phyloP scores from a whole-genome alignment of 2,113 vertebrate genomes.

The Centropristis striata region DNA sequence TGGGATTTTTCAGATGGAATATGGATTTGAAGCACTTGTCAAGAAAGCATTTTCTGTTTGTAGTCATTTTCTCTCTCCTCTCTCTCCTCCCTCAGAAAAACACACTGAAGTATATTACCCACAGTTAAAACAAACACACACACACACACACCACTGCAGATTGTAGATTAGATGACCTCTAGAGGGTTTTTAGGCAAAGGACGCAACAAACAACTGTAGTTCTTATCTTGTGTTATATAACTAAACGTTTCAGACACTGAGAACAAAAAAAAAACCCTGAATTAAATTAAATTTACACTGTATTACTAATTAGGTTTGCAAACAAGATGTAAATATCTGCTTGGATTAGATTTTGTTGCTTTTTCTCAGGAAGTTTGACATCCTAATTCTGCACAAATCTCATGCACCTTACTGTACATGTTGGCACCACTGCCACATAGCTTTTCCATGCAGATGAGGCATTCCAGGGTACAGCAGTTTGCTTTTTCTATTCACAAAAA shows the following conservation, averaged over 20 bases:
- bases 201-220: neutral
- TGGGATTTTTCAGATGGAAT: constrained; percentile 7
- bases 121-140: neutral
- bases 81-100: neutral
- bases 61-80: neutral
- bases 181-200: neutral
- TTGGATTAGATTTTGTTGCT: neutral
- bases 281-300: neutral
- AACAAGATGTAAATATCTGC: neutral
- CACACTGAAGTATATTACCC: neutral
- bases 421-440: too few relatives aligned
- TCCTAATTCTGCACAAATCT: neutral
- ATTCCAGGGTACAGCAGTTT: too few relatives aligned
- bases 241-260: neutral
- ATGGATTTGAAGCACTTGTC: neutral
- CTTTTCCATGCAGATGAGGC: too few relatives aligned
- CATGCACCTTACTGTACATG: neutral
- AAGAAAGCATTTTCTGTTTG: constrained; percentile 10
- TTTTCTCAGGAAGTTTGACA: neutral
- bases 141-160: neutral
- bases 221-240: constrained; percentile 2
- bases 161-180: neutral
- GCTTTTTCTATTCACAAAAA: too few relatives aligned
- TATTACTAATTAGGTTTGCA: neutral
- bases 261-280: neutral